Evolutionary conservation across 2,888 invertebrate genomes (phyloP).

Genomic region (Trachelus troglodyta): DNA sequence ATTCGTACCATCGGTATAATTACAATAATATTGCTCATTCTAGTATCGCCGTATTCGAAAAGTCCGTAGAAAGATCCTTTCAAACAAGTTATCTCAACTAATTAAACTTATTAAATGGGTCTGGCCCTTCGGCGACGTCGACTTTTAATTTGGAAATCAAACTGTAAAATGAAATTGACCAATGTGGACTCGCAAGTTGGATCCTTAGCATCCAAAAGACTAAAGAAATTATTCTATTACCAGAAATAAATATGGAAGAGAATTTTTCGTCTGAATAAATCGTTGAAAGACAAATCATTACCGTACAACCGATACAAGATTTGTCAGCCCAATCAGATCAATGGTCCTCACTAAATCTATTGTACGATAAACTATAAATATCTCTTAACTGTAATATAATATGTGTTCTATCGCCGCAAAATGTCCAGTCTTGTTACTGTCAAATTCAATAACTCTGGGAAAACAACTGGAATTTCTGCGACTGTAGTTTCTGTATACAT

Average conservation of each 20-base stretch:
- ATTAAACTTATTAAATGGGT: not conserved
- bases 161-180: not conserved
- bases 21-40: not conserved
- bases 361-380: not conserved
- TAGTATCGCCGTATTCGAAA: not conserved
- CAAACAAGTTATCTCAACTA: not conserved
- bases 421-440: not conserved
- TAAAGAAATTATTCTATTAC: not conserved
- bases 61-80: not conserved
- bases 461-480: not conserved
- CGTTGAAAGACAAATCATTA: not conserved
- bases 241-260: not conserved
- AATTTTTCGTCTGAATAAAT: not conserved
- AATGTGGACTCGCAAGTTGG: not conserved
- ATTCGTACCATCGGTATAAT: not conserved
- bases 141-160: not conserved
- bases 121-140: not conserved
- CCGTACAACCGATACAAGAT: conserved; percentile 12
- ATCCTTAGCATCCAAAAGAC: not conserved
- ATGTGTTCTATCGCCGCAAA: not conserved
- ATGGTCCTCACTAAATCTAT: not conserved
- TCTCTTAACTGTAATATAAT: not conserved
- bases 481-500: not conserved
- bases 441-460: not conserved
- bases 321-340: not conserved